Evolutionary conservation across 2,113 vertebrate genomes (phyloP), one percentile per base, ranked within the genome.

Genomic region (Phasianus colchicus): DNA sequence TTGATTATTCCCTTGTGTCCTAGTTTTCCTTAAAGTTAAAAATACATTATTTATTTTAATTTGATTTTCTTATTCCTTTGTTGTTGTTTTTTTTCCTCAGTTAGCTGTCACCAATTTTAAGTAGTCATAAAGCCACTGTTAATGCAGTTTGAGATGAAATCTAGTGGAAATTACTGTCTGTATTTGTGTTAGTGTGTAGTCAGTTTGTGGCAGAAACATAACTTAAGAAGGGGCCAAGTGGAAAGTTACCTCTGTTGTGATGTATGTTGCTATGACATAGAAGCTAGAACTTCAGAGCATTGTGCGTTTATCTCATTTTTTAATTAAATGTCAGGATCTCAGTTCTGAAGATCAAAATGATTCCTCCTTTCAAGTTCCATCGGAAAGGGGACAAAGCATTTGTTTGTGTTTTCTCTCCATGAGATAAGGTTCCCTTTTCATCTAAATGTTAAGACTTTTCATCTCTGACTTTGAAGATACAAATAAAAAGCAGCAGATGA

Each of bases 241-340:
- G 69, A 91, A 93, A 83, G 43, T 92, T 93, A 48, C 24, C 3
- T 71, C 47, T 77, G 45, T 48, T 74, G 20, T 20, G n/a, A 40
- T 69, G 61, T 64, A 3, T 66, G 83, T 83, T 6, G 0, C 71
- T 60, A 1, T 29, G 73, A 52, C 48, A 86, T 88, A 36, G 85
- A 90, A 83, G 38, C 27, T 27, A 95, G 78, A 73, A 57, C 54
- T 93, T 93, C 87, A 77, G 84, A 90, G 89, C 32, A 50, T 70
- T 24, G 66, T 8, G 20, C 52, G 24, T 8, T 91, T 43, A 22
- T 90, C 82, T 91, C 60, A 1, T 58, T 27, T 63, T 88, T 93
- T 94, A 95, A 93, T 91, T 97, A 96, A 93, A 90, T 93, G 95
- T 94, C 96, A 95, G 78, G 58, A 52, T 94, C 90, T 79, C 34